Conservation (phyloP, 1,140 invertebrate genomes). For the Papilio polyxenes region DNA sequence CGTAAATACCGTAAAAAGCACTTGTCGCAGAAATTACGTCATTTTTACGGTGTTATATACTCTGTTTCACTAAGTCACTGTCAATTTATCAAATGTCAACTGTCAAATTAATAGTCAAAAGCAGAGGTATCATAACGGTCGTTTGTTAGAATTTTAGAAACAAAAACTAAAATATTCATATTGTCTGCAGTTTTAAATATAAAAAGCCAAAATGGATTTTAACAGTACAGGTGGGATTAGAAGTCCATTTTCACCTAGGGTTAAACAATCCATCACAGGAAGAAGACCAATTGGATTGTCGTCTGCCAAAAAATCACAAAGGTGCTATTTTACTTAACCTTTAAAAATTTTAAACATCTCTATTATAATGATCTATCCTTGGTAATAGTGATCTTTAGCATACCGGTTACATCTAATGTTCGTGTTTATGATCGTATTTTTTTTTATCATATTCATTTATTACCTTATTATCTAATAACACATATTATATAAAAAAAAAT, state of each 20-base stretch:
- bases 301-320: conserved; percentile 75
- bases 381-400: conserved; percentile 46
- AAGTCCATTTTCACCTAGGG: conserved; percentile 80
- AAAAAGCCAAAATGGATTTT: conserved; percentile 71
- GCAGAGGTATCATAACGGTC: background rate
- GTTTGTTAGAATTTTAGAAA: conserved; percentile 30
- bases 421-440: too few species aligned
- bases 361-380: background rate
- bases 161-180: background rate
- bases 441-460: too few species aligned
- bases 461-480: too few species aligned
- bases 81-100: background rate
- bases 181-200: conserved; percentile 37
- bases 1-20: too few species aligned
- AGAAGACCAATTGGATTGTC: conserved; percentile 68
- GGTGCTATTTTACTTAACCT: conserved; percentile 50
- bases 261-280: conserved; percentile 70
- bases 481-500: too few species aligned
- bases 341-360: background rate
- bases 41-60: too few species aligned
- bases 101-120: background rate
- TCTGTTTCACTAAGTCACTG: too few species aligned
- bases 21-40: too few species aligned
- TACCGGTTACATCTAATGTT: background rate
- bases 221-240: conserved; percentile 70